Conservation (phyloP, 2,797 vertebrate genomes). For the Manis pentadactyla region DNA sequence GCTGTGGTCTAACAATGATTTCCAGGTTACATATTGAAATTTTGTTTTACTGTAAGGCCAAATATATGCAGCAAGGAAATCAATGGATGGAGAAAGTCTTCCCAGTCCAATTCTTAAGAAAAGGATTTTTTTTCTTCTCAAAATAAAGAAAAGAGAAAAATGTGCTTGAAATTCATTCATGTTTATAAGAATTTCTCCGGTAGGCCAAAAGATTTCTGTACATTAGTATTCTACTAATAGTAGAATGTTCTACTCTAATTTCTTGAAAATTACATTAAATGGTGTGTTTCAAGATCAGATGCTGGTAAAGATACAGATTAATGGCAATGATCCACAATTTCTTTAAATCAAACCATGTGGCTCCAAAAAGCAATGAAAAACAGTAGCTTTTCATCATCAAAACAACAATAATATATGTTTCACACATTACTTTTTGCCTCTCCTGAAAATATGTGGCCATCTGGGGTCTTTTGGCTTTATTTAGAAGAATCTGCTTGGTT, state of each 20-base stretch:
- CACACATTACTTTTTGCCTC: not conserved
- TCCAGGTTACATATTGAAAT: not conserved
- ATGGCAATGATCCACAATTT: not conserved
- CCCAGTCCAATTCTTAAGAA: not conserved
- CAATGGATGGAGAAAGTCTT: not conserved
- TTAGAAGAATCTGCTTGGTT: not conserved
- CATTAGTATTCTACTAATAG: too few relatives aligned
- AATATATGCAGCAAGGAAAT: not conserved
- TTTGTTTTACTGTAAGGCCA: not conserved
- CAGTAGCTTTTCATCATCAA: not conserved
- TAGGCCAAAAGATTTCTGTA: not conserved
- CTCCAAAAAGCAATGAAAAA: not conserved
- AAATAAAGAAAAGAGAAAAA: not conserved
- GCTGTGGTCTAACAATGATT: not conserved
- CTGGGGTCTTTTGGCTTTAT: not conserved
- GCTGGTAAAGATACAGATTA: not conserved
- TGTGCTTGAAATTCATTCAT: not conserved
- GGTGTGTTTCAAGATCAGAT: not conserved
- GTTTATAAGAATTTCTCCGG: not conserved
- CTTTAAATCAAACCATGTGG: not conserved
- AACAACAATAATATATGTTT: not conserved
- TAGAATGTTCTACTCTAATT: not conserved
- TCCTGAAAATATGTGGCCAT: not conserved
- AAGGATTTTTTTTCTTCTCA: not conserved
- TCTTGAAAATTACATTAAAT: constrained; percentile 20